phyloP scores from a whole-genome alignment of 2,797 vertebrate species.

The Triplophysa yarkandensis region DNA sequence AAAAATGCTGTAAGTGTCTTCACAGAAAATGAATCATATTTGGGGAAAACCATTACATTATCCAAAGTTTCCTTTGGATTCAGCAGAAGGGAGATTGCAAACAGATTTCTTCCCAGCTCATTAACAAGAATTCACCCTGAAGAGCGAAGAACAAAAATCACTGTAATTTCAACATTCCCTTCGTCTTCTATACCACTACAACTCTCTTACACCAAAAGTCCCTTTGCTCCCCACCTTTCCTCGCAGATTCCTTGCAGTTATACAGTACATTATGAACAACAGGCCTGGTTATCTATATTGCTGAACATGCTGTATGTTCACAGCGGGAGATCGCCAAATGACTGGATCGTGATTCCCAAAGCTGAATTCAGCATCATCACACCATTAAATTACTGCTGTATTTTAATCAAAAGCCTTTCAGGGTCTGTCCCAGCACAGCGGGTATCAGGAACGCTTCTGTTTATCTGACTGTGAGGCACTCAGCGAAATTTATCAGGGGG shows the following conservation, averaged over 20 bases:
- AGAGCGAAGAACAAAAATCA: no score
- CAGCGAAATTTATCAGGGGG: background rate
- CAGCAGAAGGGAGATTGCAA: background rate
- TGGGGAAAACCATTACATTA: background rate
- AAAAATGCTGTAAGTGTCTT: conserved; percentile 1
- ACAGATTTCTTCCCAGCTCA: background rate
- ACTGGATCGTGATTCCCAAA: background rate
- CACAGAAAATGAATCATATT: background rate
- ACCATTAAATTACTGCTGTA: background rate
- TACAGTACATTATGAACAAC: background rate
- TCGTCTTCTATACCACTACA: background rate
- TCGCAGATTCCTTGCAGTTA: background rate
- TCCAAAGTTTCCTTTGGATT: background rate
- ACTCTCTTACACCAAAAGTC: background rate
- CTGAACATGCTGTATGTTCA: background rate
- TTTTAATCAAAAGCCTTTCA: background rate
- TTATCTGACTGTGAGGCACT: background rate
- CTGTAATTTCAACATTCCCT: conserved; percentile 5
- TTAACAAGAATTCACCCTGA: background rate
- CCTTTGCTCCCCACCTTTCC: background rate
- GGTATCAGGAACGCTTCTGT: background rate
- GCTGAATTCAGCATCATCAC: background rate
- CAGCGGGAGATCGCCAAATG: background rate
- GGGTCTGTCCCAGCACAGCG: background rate
- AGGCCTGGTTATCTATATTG: background rate